Conservation (phyloP, 2,113 vertebrate species). For the Etia nguti region DNA sequence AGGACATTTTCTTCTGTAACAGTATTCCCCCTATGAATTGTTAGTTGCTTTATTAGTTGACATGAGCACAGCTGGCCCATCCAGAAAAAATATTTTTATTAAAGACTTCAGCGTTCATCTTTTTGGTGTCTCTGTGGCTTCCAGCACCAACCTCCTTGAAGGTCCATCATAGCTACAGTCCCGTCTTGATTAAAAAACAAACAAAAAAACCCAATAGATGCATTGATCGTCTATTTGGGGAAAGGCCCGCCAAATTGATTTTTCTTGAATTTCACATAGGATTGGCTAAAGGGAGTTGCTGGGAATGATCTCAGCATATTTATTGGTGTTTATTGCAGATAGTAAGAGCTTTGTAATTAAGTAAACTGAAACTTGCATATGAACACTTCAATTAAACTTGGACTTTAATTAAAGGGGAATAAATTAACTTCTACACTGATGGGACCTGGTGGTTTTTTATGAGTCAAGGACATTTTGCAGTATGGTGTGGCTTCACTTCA, state of each 20-base stretch:
- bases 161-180: not conserved
- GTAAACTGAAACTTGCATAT: not conserved
- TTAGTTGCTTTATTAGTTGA: not conserved
- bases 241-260: not conserved
- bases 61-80: not conserved
- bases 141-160: not conserved
- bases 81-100: not conserved
- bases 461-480: not conserved
- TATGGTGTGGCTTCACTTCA: not conserved
- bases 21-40: not conserved
- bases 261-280: not conserved
- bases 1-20: not conserved
- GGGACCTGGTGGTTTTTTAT: not conserved
- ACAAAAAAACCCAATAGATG: not conserved
- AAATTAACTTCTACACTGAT: not conserved
- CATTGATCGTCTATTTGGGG: not conserved
- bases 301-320: not conserved
- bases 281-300: not conserved
- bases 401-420: not conserved
- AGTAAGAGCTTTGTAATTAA: not conserved
- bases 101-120: not conserved
- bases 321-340: not conserved
- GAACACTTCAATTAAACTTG: not conserved
- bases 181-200: not conserved
- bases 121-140: not conserved